phyloP scores from a whole-genome alignment of 2,888 invertebrate genomes.

The Syrista parreyssii region DNA sequence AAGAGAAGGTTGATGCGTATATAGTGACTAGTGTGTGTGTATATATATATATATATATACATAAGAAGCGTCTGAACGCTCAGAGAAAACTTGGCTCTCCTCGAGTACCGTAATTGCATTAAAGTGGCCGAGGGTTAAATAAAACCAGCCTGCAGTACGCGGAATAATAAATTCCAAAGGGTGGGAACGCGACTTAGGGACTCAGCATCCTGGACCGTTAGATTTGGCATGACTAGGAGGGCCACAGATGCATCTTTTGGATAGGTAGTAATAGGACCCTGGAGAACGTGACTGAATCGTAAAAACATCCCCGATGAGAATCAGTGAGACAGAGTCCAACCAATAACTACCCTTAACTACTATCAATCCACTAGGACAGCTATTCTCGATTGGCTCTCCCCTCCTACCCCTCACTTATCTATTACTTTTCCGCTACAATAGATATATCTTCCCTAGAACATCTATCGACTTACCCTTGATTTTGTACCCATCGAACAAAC shows the following conservation, averaged over 20 bases:
- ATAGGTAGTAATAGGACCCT: no score
- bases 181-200: slow-evolving; percentile 46
- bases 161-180: slow-evolving; percentile 51
- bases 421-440: no score
- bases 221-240: slow-evolving; percentile 8
- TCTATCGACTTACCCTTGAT: slow-evolving; percentile 9
- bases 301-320: no score
- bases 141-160: slow-evolving; percentile 39
- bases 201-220: slow-evolving; percentile 36
- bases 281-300: no score
- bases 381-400: not conserved
- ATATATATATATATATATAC: no score
- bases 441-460: slow-evolving; percentile 6
- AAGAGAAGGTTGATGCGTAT: no score
- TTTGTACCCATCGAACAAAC: no score
- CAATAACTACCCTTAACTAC: no score
- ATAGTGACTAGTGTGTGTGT: no score
- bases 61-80: slow-evolving; percentile 6
- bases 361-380: slow-evolving; percentile 11
- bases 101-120: slow-evolving; percentile 40
- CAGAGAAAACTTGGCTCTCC: not conserved
- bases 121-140: slow-evolving; percentile 61
- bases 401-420: no score
- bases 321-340: no score
- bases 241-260: slow-evolving; percentile 1